A percentile compares a stretch with the other conserved stretches of the same genome.
These are phyloP conservation scores for Metacarcinus magister DNA, from an alignment of 2,888 invertebrate species.

Conservation along the genomic window DNA sequence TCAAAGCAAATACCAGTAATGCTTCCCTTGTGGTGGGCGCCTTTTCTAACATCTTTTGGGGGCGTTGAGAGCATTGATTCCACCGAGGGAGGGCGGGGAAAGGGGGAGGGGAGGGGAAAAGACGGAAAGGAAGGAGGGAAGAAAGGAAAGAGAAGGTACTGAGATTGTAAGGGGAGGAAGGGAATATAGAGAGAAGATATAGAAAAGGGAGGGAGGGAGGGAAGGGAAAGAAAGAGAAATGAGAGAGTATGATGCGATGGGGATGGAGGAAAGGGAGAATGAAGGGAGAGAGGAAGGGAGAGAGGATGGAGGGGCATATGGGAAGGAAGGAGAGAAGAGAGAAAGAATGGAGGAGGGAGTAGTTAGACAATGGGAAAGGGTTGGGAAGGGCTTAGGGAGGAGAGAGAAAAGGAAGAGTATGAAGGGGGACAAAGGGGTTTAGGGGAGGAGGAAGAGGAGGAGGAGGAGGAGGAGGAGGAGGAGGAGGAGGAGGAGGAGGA, in stretches of 20 bases:
- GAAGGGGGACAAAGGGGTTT: not conserved
- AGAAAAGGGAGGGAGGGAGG: not conserved
- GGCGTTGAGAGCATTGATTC: not conserved
- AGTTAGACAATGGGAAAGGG: not conserved
- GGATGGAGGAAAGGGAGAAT: too few relatives aligned
- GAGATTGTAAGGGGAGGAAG: not conserved
- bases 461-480: not conserved
- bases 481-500: not conserved
- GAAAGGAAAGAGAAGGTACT: not conserved
- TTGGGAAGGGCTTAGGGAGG: not conserved
- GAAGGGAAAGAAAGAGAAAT: not conserved
- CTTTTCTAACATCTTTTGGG: not conserved
- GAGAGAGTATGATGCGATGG: not conserved
- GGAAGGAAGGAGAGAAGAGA: not conserved
- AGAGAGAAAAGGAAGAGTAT: not conserved
- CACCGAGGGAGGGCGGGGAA: not conserved
- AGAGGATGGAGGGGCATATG: not conserved
- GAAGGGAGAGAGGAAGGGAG: too few relatives aligned
- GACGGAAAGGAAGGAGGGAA: not conserved
- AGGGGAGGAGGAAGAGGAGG: not conserved
- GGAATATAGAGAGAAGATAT: not conserved
- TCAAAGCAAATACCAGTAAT: slow-evolving; percentile 6
- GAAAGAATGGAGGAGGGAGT: not conserved
- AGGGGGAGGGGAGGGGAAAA: not conserved
- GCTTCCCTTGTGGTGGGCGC: not conserved